Base-by-base conservation (phyloP, 2,797 vertebrate genomes). In the Sebastes trivittatus region DNA sequence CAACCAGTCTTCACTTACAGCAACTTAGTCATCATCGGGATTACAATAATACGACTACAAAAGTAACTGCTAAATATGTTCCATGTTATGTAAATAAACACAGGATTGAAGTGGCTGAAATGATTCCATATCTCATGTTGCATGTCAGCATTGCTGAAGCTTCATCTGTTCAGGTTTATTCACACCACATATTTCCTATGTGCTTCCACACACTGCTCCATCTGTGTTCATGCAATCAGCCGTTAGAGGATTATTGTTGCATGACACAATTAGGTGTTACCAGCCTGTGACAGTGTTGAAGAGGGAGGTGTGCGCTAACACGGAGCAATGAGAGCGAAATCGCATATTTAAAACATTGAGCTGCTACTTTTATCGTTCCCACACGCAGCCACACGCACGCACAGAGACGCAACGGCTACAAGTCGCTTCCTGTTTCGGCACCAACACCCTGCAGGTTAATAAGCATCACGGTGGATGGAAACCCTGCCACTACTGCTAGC, bases 261-360 rank as follows among this genome's bases (percentile, higher is more conserved):
- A 80, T 88, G 78, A 88, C 81, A 88, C 77, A 83, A 85, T 91
- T 89, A 83, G 77, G 86, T 88, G 87, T 87, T 88, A 90, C 81
- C 87, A 85, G 91, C 76, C 85, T 84, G 86, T 84, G 85, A 87
- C 60, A 76, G 67, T 54, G 70, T 80, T 38, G 23, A 66, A 64
- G 25, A 78, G 13, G 32, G 85, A 63, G 81, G 79, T 69, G 34
- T 56, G 38, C 18, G 18, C 38, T 23, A 67, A 86, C 58, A 82
- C 27, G n/a, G 55, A 66, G 55, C 65, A 74, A 78, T 34, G 62
- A 77, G 59, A 83, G 61, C 72, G 46, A 87, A 88, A 89, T 77
- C 75, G 82, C 75, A 63, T 61, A 77, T 88, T 81, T 82, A 82
- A 82, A 86, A 73, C 66, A 30, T 2, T 34, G 64, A 18, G 7